These are phyloP conservation scores for Yponomeuta sedellus DNA, from an alignment of 2,888 invertebrate genomes.

Conservation along the genomic window DNA sequence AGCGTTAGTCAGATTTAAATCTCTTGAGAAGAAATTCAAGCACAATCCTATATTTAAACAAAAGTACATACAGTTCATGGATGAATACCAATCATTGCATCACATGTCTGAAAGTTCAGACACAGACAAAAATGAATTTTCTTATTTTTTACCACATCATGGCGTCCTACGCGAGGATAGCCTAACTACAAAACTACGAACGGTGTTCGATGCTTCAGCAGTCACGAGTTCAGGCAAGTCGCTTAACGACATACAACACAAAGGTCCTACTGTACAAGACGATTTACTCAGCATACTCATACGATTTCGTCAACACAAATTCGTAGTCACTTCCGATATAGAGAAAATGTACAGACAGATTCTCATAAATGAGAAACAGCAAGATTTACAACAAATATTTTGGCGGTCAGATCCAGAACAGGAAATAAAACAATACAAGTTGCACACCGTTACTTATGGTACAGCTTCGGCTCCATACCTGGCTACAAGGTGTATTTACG, in stretches of 20 bases:
- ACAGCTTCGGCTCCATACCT: slow-evolving; percentile 20
- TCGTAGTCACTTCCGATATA: slow-evolving; percentile 16
- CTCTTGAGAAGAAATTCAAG: slow-evolving; percentile 1
- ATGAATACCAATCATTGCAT: slow-evolving; percentile 10
- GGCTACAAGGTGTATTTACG: slow-evolving; percentile 21
- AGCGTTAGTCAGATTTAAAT: slow-evolving; percentile 6
- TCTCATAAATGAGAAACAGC: slow-evolving; percentile 9
- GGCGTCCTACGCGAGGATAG: not conserved
- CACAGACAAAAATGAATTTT: not conserved
- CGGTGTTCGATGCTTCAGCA: slow-evolving; percentile 17
- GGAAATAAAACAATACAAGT: not conserved
- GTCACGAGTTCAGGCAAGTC: slow-evolving; percentile 15
- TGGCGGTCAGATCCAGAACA: slow-evolving; percentile 11
- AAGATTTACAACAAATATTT: slow-evolving; percentile 14
- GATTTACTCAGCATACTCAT: slow-evolving; percentile 16
- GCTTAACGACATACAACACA: slow-evolving; percentile 12
- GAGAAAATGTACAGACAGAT: slow-evolving; percentile 20
- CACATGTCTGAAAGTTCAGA: not conserved
- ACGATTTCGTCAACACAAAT: slow-evolving; percentile 18
- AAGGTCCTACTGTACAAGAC: slow-evolving; percentile 19
- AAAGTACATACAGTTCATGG: slow-evolving; percentile 10
- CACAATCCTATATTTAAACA: not conserved
- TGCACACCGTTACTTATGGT: not conserved
- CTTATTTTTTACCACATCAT: not conserved
- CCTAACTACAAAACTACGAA: not conserved